Evolutionary conservation across 2,888 invertebrate species (phyloP), one percentile per base, ranked within the genome.

Genomic region (Frankliniella intonsa): DNA sequence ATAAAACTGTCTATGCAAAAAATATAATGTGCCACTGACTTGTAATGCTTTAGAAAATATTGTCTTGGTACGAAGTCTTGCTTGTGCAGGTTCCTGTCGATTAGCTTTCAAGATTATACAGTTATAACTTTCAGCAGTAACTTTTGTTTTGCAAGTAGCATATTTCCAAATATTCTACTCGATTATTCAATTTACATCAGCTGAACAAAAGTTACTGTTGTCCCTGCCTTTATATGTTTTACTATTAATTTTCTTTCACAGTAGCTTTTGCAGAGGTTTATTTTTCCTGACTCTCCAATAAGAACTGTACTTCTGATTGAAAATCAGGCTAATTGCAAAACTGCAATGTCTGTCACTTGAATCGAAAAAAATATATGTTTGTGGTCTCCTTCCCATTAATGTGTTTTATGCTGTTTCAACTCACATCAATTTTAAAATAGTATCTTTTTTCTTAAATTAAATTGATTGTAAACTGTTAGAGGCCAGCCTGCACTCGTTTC

Each of bases 401-500:
- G n/a, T 38, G 38, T 38, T 38, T 38, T 38, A 5, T 38, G 38
- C 38, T 38, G 38, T 38, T 38, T 5, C 38, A 38, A 38, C 38
- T 38, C 38, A 2, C 38, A 38, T 38, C 38, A 38, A 38, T 38
- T 38, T 38, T 38, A 19, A 55, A 19, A 55, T 55, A 55, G 14
- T 55, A 38, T 55, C 17, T 9, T 55, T 55, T 10, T 55, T 55
- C 55, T 55, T 55, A 0, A 11, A 14, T 8, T 2, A 55, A 14
- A 55, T 2, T 11, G 55, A 55, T 17, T 55, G 55, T 55, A 8
- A 11, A 69, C 69, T 76, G 25, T 25, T 25, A 25, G 69, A 76
- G 69, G 69, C 69, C 69, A 76, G 25, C 69, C 25, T 25, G 69
- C 69, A 76, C 69, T 25, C 69, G 69, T 76, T 25, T 12, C 69